phyloP scores from a whole-genome alignment of 2,113 vertebrate species.

The Ovis aries region ARS-UI_Ramb_v3.0 NC_056060.1:22707001-22707500 shows the following conservation, averaged over 20 bases:
- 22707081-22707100: neutral
- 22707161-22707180: neutral
- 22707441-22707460: neutral
- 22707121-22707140: neutral
- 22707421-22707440: neutral
- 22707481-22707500: accelerated
- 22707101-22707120: neutral
- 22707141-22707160: neutral
- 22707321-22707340: no score
- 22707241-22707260: neutral
- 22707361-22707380: no score
- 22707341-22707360: no score
- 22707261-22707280: neutral
- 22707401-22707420: no score
- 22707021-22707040: no score
- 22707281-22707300: neutral
- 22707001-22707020: neutral
- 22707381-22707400: no score
- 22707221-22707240: neutral
- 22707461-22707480: neutral
- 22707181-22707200: neutral
- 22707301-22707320: no score
- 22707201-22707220: neutral
- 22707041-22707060: neutral
- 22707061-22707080: neutral